Evolutionary conservation across 2,113 vertebrate genomes (phyloP).

Genomic region (human (Homo sapiens)): GRCh38 chr22:46175501-46176000

Average conservation of each 20-base stretch:
- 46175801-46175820: fast-evolving
- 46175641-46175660: too few species aligned
- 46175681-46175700: too few species aligned
- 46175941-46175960: too few species aligned
- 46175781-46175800: background rate
- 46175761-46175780: fast-evolving
- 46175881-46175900: fast-evolving
- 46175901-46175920: background rate
- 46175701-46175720: too few species aligned
- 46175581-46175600: fast-evolving
- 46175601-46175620: too few species aligned
- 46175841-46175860: fast-evolving
- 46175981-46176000: background rate
- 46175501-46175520: too few species aligned
- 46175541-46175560: too few species aligned
- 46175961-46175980: background rate
- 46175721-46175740: background rate
- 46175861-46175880: fast-evolving
- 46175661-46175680: too few species aligned
- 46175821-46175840: background rate
- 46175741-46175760: background rate
- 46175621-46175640: too few species aligned
- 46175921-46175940: background rate
- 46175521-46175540: too few species aligned
- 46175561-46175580: fast-evolving